These are phyloP conservation scores for Salvelinus fontinalis DNA, from an alignment of 2,113 vertebrate genomes.

Conservation along the genomic window DNA sequence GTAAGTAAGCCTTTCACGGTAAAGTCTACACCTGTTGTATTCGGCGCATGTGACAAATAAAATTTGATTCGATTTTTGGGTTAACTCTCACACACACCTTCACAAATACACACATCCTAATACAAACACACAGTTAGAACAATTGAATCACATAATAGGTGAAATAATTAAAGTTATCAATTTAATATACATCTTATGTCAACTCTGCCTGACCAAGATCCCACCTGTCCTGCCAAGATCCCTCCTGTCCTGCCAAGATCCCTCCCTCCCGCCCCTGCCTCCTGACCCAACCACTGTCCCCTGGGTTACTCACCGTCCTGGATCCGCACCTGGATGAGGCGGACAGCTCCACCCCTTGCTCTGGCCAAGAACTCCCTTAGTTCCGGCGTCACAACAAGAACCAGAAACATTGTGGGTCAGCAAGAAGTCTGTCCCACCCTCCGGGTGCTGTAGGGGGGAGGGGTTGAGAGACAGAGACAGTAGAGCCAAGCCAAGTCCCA, in stretches of 20 bases:
- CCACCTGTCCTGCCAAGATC: too few species aligned
- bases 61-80: too few species aligned
- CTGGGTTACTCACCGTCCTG: conserved; percentile 88
- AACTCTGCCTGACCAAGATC: background rate
- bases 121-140: background rate
- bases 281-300: background rate
- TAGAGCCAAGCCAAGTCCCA: conserved; percentile 1
- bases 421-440: conserved; percentile 44
- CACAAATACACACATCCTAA: background rate
- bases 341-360: conserved; percentile 86
- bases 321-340: conserved; percentile 95
- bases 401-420: conserved; percentile 88
- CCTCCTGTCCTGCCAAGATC: too few species aligned
- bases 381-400: conserved; percentile 91
- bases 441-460: conserved; percentile 15
- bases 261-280: background rate
- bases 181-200: too few species aligned
- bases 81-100: too few species aligned
- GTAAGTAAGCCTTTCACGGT: too few species aligned
- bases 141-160: background rate
- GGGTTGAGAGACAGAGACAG: conserved; percentile 1
- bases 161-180: background rate
- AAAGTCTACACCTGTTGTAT: too few species aligned
- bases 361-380: conserved; percentile 93
- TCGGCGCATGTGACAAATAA: too few species aligned